phyloP scores from a whole-genome alignment of 2,797 vertebrate genomes.

The Chromobotia macracanthus region DNA sequence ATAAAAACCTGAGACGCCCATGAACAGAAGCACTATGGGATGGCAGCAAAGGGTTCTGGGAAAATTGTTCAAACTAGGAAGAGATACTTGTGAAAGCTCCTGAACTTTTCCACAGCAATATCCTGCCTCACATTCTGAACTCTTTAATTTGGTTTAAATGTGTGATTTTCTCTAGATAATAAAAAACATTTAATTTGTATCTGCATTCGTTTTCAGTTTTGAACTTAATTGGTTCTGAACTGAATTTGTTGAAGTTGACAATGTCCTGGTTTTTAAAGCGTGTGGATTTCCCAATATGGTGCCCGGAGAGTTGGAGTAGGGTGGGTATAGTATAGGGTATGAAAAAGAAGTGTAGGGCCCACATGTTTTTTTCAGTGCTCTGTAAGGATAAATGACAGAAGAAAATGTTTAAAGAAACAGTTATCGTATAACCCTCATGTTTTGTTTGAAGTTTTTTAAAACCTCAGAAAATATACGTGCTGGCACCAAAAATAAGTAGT shows the following conservation, averaged over 20 bases:
- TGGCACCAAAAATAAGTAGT: background rate
- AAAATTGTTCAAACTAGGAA: conserved; percentile 34
- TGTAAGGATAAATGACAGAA: background rate
- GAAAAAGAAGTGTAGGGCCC: background rate
- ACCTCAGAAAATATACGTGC: background rate
- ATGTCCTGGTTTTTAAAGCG: background rate
- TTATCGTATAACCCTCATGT: background rate
- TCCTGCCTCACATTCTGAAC: background rate
- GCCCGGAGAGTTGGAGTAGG: too few relatives aligned
- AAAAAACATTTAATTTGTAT: background rate
- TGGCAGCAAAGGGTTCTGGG: conserved; percentile 44
- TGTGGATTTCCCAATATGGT: background rate
- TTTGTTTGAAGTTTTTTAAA: too few relatives aligned
- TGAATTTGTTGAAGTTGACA: background rate
- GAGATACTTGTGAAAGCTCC: conserved; percentile 15
- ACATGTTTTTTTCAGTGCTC: background rate
- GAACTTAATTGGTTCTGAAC: background rate
- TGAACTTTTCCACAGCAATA: conserved; percentile 9
- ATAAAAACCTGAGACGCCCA: conserved; percentile 69
- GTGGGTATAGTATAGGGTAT: background rate
- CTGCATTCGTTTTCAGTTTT: background rate
- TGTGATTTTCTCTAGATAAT: background rate
- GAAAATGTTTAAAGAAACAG: background rate
- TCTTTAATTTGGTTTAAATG: background rate
- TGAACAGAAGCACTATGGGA: conserved; percentile 58